A percentile compares a stretch with the other conserved stretches of the same genome.
phyloP scores from a whole-genome alignment of 2,113 vertebrate genomes.

The Dipodomys merriami region DNA sequence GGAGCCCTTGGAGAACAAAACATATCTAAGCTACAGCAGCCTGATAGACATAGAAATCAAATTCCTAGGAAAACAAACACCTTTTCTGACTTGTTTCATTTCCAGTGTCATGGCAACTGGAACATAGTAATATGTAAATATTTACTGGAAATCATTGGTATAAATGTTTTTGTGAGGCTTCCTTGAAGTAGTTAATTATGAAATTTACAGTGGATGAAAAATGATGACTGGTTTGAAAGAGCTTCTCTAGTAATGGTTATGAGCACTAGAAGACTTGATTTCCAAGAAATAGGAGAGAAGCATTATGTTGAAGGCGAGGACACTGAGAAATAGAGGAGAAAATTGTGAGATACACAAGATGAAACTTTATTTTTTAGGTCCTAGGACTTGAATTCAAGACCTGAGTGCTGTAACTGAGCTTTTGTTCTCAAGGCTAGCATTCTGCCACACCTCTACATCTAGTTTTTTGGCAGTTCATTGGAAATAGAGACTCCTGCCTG shows the following conservation, averaged over 20 bases:
- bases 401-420: too few relatives aligned
- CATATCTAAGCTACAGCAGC: neutral
- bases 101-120: too few relatives aligned
- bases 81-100: neutral
- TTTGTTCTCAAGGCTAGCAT: too few relatives aligned
- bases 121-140: neutral
- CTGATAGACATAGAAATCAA: neutral
- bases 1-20: neutral
- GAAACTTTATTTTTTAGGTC: neutral
- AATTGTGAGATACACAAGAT: neutral
- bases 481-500: too few relatives aligned
- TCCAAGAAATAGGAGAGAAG: neutral
- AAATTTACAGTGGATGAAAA: neutral
- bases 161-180: neutral
- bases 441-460: too few relatives aligned
- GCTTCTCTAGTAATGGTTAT: neutral
- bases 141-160: neutral
- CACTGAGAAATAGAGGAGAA: neutral
- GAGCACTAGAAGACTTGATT: neutral
- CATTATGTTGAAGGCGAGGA: neutral
- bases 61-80: neutral
- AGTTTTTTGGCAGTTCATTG: too few relatives aligned
- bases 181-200: neutral
- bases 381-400: too few relatives aligned
- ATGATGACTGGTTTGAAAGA: neutral